Conservation (phyloP, 2,888 invertebrate species). For the Chromoteleia sp. region DNA sequence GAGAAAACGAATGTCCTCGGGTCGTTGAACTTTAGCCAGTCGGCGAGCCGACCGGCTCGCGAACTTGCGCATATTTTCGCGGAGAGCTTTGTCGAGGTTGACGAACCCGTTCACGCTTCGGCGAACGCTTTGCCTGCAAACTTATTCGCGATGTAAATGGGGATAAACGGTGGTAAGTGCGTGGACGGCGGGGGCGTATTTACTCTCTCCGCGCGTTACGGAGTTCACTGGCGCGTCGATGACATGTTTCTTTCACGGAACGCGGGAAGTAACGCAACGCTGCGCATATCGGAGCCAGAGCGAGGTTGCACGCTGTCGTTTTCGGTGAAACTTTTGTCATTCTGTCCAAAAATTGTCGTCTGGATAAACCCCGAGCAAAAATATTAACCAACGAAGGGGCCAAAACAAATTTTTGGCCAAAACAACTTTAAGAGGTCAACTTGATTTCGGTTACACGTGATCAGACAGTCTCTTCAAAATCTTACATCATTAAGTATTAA, state of each 20-base stretch:
- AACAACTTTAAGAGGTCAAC: too few relatives aligned
- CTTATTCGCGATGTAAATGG: constrained; percentile 77
- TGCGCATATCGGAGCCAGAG: constrained; percentile 27
- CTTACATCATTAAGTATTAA: too few relatives aligned
- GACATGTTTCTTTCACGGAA: constrained; percentile 59
- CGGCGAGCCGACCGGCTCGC: constrained; percentile 27
- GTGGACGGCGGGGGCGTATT: constrained; percentile 75
- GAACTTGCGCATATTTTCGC: constrained; percentile 50
- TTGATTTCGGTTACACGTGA: too few relatives aligned
- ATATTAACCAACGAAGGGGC: too few relatives aligned
- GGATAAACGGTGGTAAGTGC: constrained; percentile 74
- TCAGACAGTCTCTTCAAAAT: too few relatives aligned
- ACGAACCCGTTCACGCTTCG: constrained; percentile 77
- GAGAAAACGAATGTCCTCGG: constrained; percentile 45
- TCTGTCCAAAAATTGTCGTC: background rate
- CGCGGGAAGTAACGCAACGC: constrained; percentile 48
- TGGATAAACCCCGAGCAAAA: background rate
- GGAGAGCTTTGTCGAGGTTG: constrained; percentile 73
- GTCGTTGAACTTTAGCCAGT: constrained; percentile 41
- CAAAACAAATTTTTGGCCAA: too few relatives aligned
- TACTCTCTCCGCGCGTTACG: constrained; percentile 67
- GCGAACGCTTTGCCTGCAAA: constrained; percentile 73
- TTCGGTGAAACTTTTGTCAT: constrained; percentile 1
- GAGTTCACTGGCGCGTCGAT: constrained; percentile 71
- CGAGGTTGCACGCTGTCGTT: constrained; percentile 7